phyloP scores from a whole-genome alignment of 2,113 vertebrate genomes.

The Sitta europaea region DNA sequence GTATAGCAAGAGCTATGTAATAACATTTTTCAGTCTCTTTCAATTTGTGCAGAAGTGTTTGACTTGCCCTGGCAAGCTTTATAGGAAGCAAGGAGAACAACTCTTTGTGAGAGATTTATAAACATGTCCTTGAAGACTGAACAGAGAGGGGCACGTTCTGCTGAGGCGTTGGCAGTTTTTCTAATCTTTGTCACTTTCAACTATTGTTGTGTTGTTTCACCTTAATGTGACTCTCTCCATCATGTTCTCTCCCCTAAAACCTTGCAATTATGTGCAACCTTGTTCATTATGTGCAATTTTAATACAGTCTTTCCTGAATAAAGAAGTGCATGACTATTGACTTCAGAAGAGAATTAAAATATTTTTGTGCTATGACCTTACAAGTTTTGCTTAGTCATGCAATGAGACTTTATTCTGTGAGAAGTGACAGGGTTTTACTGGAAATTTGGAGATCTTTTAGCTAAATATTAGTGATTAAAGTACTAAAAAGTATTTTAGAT shows the following conservation, averaged over 20 bases:
- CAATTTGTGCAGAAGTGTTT: neutral
- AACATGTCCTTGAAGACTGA: conserved; percentile 25
- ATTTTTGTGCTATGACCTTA: neutral
- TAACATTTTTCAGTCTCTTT: neutral
- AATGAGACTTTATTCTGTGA: neutral
- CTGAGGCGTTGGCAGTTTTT: neutral
- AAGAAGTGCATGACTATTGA: neutral
- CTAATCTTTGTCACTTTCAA: neutral
- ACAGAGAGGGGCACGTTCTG: neutral
- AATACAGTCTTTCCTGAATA: neutral
- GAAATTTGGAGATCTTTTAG: neutral
- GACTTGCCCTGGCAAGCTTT: neutral
- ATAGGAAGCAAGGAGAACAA: neutral
- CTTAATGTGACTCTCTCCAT: neutral
- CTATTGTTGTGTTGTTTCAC: neutral
- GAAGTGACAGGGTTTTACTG: neutral
- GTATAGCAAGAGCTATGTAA: neutral
- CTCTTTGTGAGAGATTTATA: conserved; percentile 23
- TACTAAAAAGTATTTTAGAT: neutral
- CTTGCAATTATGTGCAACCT: neutral
- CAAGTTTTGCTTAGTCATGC: neutral
- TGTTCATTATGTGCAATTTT: neutral
- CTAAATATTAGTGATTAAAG: neutral
- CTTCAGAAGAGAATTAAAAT: neutral
- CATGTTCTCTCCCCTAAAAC: neutral